Evolutionary conservation across 2,113 vertebrate genomes (phyloP).

Genomic region (Myotis brandtii): DNA sequence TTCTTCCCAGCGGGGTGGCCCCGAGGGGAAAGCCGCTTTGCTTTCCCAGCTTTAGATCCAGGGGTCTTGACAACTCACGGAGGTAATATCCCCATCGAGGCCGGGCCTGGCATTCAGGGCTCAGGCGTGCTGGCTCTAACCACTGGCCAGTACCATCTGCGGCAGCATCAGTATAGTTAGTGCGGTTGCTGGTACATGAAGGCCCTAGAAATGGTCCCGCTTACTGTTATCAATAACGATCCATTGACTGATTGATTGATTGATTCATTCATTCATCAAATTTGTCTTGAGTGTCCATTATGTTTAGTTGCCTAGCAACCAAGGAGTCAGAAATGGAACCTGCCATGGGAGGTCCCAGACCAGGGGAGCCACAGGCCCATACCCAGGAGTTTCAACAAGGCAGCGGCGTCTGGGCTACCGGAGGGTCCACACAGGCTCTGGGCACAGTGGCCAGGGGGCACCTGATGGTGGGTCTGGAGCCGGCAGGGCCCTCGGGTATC

Average conservation of each 20-base stretch:
- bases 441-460: neutral
- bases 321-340: neutral
- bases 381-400: neutral
- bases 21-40: neutral
- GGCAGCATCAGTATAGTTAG: rapidly evolving
- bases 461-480: neutral
- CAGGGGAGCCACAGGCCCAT: neutral
- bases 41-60: neutral
- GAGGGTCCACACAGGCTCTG: neutral
- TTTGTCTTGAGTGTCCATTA: neutral
- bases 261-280: neutral
- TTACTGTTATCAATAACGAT: neutral
- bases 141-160: rapidly evolving
- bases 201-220: neutral
- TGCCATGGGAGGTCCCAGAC: neutral
- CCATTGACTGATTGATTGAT: no score
- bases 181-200: no score
- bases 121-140: rapidly evolving
- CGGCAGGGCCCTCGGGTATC: neutral
- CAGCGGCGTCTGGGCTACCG: neutral
- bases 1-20: neutral
- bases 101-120: neutral
- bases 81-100: neutral
- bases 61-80: neutral
- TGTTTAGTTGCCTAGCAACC: neutral